phyloP scores from a whole-genome alignment of 1,140 invertebrate genomes.

The Linepithema humile region DNA sequence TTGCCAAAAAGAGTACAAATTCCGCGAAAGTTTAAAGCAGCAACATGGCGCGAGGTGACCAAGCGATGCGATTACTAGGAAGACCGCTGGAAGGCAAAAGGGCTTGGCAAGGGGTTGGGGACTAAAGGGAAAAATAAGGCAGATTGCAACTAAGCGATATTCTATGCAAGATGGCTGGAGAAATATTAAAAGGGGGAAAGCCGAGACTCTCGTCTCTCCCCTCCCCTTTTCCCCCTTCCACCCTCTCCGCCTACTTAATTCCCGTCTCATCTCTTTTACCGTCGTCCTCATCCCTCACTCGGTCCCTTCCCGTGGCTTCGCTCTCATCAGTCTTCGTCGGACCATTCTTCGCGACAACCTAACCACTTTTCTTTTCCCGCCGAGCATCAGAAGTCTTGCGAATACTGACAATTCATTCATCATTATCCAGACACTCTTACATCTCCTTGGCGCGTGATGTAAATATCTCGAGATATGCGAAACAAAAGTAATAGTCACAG shows the following conservation, averaged over 20 bases:
- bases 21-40: not conserved
- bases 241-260: constrained; percentile 64
- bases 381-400: constrained; percentile 48
- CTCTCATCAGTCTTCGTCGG: constrained; percentile 67
- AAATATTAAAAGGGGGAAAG: constrained; percentile 48
- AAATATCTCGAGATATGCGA: constrained; percentile 26
- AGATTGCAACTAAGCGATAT: constrained; percentile 57
- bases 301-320: constrained; percentile 14
- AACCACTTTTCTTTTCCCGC: constrained; percentile 62
- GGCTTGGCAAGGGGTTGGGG: not conserved
- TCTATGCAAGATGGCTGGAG: constrained; percentile 48
- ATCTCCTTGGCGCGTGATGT: constrained; percentile 19
- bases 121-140: not conserved
- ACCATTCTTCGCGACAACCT: constrained; percentile 65
- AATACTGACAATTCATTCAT: constrained; percentile 51
- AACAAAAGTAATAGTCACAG: constrained; percentile 21
- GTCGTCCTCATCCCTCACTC: constrained; percentile 23
- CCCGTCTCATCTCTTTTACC: constrained; percentile 60
- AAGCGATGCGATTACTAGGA: not conserved
- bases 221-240: not conserved
- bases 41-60: not conserved
- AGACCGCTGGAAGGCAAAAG: not conserved
- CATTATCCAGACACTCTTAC: constrained; percentile 40
- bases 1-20: not conserved
- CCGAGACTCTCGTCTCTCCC: constrained; percentile 2